Conservation (phyloP, 2,888 invertebrate genomes). For the Trilocha varians region DNA sequence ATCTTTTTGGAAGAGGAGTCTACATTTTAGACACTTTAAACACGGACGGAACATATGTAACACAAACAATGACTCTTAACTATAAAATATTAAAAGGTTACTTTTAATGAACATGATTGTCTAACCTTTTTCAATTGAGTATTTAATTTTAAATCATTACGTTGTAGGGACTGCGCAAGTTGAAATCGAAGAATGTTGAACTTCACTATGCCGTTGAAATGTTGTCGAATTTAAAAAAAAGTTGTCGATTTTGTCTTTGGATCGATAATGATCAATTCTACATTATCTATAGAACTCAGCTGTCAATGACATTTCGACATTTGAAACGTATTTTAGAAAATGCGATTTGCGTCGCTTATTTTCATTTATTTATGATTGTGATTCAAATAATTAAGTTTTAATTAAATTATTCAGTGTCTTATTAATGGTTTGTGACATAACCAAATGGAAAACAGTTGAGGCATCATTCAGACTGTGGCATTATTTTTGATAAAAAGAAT, state of each 20-base stretch:
- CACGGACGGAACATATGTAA: too few relatives aligned
- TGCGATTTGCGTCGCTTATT: slow-evolving; percentile 34
- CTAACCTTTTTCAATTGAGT: too few relatives aligned
- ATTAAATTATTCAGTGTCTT: neutral
- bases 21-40: too few relatives aligned
- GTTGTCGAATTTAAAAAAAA: neutral
- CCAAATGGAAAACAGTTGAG: neutral
- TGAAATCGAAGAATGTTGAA: too few relatives aligned
- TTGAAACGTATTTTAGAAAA: slow-evolving; percentile 47
- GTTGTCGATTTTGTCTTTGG: neutral
- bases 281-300: slow-evolving; percentile 51
- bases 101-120: too few relatives aligned
- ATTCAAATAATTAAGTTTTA: slow-evolving; percentile 2
- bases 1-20: too few relatives aligned
- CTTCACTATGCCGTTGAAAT: neutral
- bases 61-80: too few relatives aligned
- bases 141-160: too few relatives aligned
- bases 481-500: slow-evolving; percentile 33
- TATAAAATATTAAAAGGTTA: too few relatives aligned
- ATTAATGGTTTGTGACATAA: neutral
- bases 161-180: too few relatives aligned
- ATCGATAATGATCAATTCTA: slow-evolving; percentile 27
- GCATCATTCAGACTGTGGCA: slow-evolving; percentile 11
- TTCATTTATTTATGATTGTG: slow-evolving; percentile 1
- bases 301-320: slow-evolving; percentile 63